These are phyloP conservation scores for silkworm (Bombyx mori) DNA, from an alignment of 1,140 invertebrate species.

Conservation along the genomic window ASM3026992v2 NC_085133.1:9539501-9540000, in stretches of 20 bases:
- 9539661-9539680: too few species aligned
- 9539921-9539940: conserved; percentile 13
- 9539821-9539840: not conserved
- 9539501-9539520: too few species aligned
- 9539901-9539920: conserved; percentile 13
- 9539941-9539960: conserved; percentile 3
- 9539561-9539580: too few species aligned
- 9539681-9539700: too few species aligned
- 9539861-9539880: not conserved
- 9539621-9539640: not conserved
- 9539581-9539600: too few species aligned
- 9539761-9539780: too few species aligned
- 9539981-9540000: conserved; percentile 17
- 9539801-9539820: not conserved
- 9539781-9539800: too few species aligned
- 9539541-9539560: too few species aligned
- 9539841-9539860: not conserved
- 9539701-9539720: not conserved
- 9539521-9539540: too few species aligned
- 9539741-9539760: not conserved
- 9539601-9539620: not conserved
- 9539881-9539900: conserved; percentile 8
- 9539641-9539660: too few species aligned
- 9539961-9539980: conserved; percentile 7
- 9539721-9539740: not conserved